Base-by-base conservation (phyloP, 2,797 vertebrate species). In the Sparidentex hasta region DNA sequence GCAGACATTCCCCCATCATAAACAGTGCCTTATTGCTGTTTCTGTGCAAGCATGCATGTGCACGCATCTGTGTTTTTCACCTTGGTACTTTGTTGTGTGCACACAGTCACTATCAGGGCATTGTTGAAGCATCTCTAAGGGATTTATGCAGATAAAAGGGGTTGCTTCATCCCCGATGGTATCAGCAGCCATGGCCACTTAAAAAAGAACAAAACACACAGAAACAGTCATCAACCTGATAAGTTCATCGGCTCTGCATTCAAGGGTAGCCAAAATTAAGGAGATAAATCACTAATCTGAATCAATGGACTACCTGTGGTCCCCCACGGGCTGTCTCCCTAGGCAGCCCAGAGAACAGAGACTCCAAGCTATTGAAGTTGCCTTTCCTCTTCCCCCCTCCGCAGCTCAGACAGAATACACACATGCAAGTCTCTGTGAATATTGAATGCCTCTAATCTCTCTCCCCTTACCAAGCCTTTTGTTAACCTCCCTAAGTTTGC, bases 271-370 rank as follows among this genome's bases (percentile, higher is more conserved):
- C 62, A 81, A 89, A 38, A 87, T 77, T 54, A 85, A 75, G 55
- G 48, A 75, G 82, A 91, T 90, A 85, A 79, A 87, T 91, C 41
- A 3, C 76, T 85, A 80, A 90, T 92, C 87, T 79, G 58, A 89
- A 91, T 91, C 89, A 84, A 59, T 90, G 71, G 74, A 84, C 80
- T 92, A 92, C 88, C 87, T 88, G 78, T 74, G 23, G 68, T 75
- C 58, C 80, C 88, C 62, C 62, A 79, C 67, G 51, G 47, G 43
- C 64, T 20, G 1, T 69, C 54, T 90, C 78, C 71, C 67, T 20
- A 51, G 76, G 21, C 82, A 67, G 50, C 46, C 47, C 61, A 69
- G 76, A 79, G 62, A 89, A 87, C 59, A 90, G 79, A 83, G 84
- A 72, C 58, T 73, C 16, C 7, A 44, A 67, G 77, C 77, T 66